Percentiles rank a stretch among this genome's conserved stretches.
These are phyloP conservation scores for Cyanocitta stelleri DNA, from an alignment of 2,113 vertebrate genomes.

Conservation along the genomic window DNA sequence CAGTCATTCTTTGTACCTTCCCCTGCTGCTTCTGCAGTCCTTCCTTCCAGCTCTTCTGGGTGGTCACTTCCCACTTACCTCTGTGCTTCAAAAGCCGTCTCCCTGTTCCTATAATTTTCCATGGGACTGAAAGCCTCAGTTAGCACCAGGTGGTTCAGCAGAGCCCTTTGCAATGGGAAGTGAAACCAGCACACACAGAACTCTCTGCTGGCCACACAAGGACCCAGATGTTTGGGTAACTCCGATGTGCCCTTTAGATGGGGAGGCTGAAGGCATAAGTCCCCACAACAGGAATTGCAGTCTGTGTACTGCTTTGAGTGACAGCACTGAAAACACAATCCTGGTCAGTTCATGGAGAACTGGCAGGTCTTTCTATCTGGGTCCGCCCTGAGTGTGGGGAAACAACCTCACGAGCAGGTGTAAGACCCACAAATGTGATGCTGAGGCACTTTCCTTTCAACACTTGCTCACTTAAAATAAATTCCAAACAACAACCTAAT, in stretches of 20 bases:
- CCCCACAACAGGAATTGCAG: not conserved
- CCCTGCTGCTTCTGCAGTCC: not conserved
- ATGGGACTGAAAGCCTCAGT: not conserved
- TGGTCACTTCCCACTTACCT: not conserved
- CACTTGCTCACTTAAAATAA: not conserved
- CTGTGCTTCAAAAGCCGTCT: not conserved
- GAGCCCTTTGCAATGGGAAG: not conserved
- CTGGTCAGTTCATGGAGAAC: not conserved
- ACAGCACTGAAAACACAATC: not conserved
- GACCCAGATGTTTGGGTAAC: not conserved
- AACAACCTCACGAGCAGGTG: not conserved
- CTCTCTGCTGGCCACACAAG: not conserved
- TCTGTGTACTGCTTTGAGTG: not conserved
- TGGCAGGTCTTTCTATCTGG: not conserved
- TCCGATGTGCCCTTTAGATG: accelerated
- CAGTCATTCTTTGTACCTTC: not conserved
- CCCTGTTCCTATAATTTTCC: not conserved
- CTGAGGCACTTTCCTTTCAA: not conserved
- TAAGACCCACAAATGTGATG: not conserved
- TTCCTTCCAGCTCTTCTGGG: not conserved
- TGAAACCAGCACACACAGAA: not conserved
- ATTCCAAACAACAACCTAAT: not conserved
- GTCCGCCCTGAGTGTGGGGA: not conserved
- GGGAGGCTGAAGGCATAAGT: not conserved
- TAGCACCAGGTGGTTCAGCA: not conserved